These are phyloP conservation scores for Pseudochaenichthys georgianus DNA, from an alignment of 2,797 vertebrate species.

Conservation along the genomic window DNA sequence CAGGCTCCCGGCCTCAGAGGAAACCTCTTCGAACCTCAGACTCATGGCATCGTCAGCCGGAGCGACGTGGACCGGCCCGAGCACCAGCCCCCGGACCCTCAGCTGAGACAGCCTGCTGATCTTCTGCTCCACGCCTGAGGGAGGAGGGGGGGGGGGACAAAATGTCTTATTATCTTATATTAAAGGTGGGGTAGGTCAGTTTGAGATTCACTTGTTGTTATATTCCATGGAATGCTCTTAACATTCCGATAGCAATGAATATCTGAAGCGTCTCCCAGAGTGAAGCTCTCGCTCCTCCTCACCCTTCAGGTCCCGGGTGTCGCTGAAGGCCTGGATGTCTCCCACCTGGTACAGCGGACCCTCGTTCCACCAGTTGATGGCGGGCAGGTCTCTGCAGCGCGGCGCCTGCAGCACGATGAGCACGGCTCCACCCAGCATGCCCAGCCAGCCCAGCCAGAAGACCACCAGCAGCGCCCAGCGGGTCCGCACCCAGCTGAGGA, in stretches of 20 bases:
- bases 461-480: constrained; percentile 89
- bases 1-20: constrained; percentile 69
- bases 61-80: constrained; percentile 88
- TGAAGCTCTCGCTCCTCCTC: neutral
- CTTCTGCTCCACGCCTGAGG: constrained; percentile 82
- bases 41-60: constrained; percentile 50
- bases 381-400: constrained; percentile 86
- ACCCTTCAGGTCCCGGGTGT: constrained; percentile 79
- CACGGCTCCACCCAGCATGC: constrained; percentile 89
- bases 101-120: constrained; percentile 80
- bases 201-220: too few relatives aligned
- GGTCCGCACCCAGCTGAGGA: constrained; percentile 86
- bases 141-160: neutral
- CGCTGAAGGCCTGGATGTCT: constrained; percentile 80
- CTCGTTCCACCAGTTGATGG: constrained; percentile 87
- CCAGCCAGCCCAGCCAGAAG: constrained; percentile 93
- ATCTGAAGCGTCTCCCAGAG: neutral
- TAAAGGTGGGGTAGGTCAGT: too few relatives aligned
- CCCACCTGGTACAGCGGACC: constrained; percentile 88
- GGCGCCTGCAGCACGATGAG: constrained; percentile 90
- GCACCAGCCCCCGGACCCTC: constrained; percentile 87
- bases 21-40: constrained; percentile 80
- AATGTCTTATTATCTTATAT: too few relatives aligned
- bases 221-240: too few relatives aligned
- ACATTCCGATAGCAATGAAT: too few relatives aligned